A percentile compares a stretch with the other conserved stretches of the same genome.
phyloP scores from a whole-genome alignment of 2,888 invertebrate species.

The Plutella xylostella region DNA sequence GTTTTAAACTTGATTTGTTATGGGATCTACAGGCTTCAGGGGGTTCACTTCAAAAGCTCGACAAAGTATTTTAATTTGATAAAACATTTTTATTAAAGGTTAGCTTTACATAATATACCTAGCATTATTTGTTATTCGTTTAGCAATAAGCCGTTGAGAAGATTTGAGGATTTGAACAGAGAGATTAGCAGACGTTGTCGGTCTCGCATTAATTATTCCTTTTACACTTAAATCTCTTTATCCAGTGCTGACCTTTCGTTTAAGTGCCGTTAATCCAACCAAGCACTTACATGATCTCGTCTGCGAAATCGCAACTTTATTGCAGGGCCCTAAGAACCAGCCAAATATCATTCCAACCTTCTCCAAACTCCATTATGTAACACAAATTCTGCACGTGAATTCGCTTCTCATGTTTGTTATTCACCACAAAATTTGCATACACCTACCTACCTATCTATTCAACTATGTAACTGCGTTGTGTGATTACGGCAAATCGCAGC shows the following conservation, averaged over 20 bases:
- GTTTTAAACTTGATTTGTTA: too few relatives aligned
- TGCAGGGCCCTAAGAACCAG: background rate
- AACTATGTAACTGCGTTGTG: background rate
- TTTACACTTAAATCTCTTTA: conserved; percentile 32
- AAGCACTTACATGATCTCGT: background rate
- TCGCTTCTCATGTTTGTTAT: too few relatives aligned
- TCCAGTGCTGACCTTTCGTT: conserved; percentile 28
- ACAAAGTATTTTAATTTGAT: too few relatives aligned
- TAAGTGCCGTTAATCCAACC: conserved; percentile 17
- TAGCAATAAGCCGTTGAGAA: background rate
- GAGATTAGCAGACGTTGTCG: too few relatives aligned
- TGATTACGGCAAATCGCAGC: conserved; percentile 6
- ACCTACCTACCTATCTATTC: too few relatives aligned
- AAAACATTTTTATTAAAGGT: too few relatives aligned
- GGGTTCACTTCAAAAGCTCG: too few relatives aligned
- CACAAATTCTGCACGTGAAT: too few relatives aligned
- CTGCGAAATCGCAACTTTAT: background rate
- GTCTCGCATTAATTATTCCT: conserved; percentile 34
- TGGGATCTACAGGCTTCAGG: too few relatives aligned
- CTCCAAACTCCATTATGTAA: conserved; percentile 3
- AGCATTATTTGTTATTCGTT: background rate
- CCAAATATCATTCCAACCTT: background rate
- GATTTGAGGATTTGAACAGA: conserved; percentile 16
- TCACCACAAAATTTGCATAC: too few relatives aligned
- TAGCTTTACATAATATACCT: background rate